These are phyloP conservation scores for Leptoclinus maculatus DNA, from an alignment of 2,797 vertebrate species.

Conservation along the genomic window DNA sequence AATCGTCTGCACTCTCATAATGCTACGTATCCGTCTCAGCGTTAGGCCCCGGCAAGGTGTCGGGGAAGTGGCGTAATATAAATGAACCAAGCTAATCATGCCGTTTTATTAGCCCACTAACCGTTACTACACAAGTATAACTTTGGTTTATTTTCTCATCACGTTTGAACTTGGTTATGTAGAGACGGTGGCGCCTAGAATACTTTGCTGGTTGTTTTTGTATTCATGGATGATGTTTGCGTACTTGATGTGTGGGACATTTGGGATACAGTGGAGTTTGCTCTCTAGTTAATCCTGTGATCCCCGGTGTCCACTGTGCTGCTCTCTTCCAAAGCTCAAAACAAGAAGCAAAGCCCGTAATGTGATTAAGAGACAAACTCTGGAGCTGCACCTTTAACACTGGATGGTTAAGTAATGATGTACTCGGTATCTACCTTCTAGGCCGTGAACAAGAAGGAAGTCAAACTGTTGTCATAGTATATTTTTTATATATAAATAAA, in stretches of 20 bases:
- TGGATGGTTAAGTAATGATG: neutral
- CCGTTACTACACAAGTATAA: constrained; percentile 72
- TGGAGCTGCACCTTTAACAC: constrained; percentile 2
- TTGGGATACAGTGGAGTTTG: constrained; percentile 60
- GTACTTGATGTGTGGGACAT: constrained; percentile 66
- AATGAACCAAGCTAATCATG: constrained; percentile 72
- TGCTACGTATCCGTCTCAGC: constrained; percentile 57
- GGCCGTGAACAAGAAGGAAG: neutral
- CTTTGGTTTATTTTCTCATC: constrained; percentile 68
- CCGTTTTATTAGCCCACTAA: constrained; percentile 80
- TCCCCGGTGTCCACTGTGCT: constrained; percentile 39
- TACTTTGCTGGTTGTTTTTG: constrained; percentile 66
- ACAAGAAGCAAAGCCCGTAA: constrained; percentile 49
- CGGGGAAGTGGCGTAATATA: constrained; percentile 70
- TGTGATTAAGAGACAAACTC: constrained; percentile 45
- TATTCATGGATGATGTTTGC: constrained; percentile 67
- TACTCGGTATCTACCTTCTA: constrained; percentile 1
- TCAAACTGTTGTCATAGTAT: neutral
- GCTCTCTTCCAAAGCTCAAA: constrained; percentile 54
- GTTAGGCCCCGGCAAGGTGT: constrained; percentile 50
- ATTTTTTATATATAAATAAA: neutral
- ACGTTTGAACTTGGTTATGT: constrained; percentile 62
- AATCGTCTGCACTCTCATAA: constrained; percentile 59
- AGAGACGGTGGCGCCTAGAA: constrained; percentile 70
- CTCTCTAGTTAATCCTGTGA: constrained; percentile 63